These are phyloP conservation scores for Protula sp. DNA, from an alignment of 2,888 invertebrate genomes.

Conservation along the genomic window DNA sequence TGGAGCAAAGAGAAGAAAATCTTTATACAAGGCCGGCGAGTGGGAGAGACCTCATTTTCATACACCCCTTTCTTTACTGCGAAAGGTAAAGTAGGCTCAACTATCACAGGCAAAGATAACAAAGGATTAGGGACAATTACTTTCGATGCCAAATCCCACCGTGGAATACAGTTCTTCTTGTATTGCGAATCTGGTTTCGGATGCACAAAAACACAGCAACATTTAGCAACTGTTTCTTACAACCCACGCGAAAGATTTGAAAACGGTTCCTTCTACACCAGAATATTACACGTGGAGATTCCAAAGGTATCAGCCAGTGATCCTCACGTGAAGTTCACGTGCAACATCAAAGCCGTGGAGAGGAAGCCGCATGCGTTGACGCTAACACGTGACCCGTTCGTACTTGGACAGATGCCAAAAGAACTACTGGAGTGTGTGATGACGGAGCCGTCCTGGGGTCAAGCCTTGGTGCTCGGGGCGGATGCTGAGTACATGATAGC, in stretches of 20 bases:
- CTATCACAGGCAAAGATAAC: neutral
- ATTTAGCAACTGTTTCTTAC: constrained; percentile 16
- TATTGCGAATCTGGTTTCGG: constrained; percentile 5
- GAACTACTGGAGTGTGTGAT: constrained; percentile 7
- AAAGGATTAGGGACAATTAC: neutral
- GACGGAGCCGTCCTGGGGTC: constrained; percentile 8
- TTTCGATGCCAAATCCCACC: constrained; percentile 14
- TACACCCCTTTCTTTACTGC: constrained; percentile 9
- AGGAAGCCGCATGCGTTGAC: constrained; percentile 12
- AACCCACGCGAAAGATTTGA: constrained; percentile 4
- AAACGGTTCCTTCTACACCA: constrained; percentile 1
- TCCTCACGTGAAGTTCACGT: constrained; percentile 15
- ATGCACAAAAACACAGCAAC: constrained; percentile 9
- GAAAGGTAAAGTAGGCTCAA: constrained; percentile 6
- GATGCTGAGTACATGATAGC: constrained; percentile 10
- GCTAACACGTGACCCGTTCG: constrained; percentile 12
- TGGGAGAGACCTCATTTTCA: constrained; percentile 15
- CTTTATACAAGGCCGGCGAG: constrained; percentile 9
- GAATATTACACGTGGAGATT: constrained; percentile 1
- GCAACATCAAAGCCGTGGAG: constrained; percentile 4
- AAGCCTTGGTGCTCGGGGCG: constrained; percentile 2
- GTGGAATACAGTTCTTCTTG: constrained; percentile 18
- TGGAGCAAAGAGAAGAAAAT: constrained; percentile 16
- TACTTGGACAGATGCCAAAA: constrained; percentile 3
- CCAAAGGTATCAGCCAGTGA: constrained; percentile 20